Conservation (phyloP, 2,797 vertebrate genomes). For the Lutjanus campechanus region DNA sequence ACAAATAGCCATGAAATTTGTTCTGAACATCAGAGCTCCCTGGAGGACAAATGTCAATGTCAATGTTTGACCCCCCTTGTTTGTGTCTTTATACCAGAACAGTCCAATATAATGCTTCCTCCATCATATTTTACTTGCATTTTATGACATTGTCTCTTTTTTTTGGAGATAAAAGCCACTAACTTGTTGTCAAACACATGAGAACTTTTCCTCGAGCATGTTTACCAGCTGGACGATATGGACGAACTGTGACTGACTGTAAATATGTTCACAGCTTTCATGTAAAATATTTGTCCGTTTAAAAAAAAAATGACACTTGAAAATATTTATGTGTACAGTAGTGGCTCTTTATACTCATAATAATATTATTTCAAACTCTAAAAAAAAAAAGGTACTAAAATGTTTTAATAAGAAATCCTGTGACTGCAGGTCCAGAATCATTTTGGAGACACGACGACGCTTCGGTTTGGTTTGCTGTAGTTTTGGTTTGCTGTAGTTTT, state of each 20-base stretch:
- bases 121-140: not conserved
- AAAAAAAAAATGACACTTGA: conserved; percentile 21
- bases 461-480: conserved; percentile 35
- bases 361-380: conserved; percentile 15
- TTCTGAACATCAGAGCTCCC: not conserved
- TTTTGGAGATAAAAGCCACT: not conserved
- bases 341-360: conserved; percentile 58
- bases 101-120: not conserved
- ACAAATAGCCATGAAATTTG: not conserved
- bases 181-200: not conserved
- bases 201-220: not conserved
- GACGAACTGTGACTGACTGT: conserved; percentile 23
- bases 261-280: conserved; percentile 29
- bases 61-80: not conserved
- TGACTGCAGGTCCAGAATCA: not conserved
- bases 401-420: conserved; percentile 33
- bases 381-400: conserved; percentile 5
- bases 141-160: conserved; percentile 2
- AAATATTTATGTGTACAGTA: conserved; percentile 33
- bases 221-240: conserved; percentile 1
- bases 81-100: not conserved
- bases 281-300: conserved; percentile 36
- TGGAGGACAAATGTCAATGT: no score
- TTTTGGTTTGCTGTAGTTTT: conserved; percentile 40
- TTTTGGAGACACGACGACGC: conserved; percentile 1